phyloP scores from a whole-genome alignment of 2,888 invertebrate species.

The Rhorus exstirpatorius region DNA sequence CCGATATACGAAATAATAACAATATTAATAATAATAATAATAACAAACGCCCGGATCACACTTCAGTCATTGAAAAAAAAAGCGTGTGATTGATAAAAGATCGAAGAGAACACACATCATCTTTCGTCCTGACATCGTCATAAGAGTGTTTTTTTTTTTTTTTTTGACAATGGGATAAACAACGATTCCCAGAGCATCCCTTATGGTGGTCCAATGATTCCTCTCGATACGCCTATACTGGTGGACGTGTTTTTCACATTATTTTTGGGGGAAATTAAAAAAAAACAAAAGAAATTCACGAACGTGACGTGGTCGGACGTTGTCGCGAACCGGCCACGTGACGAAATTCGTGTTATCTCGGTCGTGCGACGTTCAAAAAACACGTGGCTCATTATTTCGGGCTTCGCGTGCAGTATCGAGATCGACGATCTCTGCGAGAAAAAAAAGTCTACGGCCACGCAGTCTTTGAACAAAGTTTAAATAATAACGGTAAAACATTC shows the following conservation, averaged over 20 bases:
- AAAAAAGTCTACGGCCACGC: no score
- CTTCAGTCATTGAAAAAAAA: not conserved
- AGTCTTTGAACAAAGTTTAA: no score
- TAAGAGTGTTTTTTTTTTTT: constrained; percentile 6
- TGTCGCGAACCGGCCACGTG: constrained; percentile 53
- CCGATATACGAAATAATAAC: not conserved
- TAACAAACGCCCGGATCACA: not conserved
- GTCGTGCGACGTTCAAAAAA: constrained; percentile 26
- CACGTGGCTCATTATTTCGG: no score
- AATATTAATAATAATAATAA: no score
- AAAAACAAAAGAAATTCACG: not conserved
- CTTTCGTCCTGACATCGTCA: not conserved
- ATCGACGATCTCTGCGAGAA: no score
- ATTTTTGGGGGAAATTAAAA: not conserved
- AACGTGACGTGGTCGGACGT: constrained; percentile 59
- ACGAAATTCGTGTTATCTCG: constrained; percentile 36
- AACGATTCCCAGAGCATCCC: not conserved
- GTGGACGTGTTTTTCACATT: not conserved
- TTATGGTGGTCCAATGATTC: not conserved
- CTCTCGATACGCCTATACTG: not conserved
- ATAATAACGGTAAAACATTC: no score
- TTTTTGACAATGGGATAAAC: constrained; percentile 46
- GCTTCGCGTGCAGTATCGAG: no score
- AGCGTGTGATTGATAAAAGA: not conserved
- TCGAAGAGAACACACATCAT: not conserved